phyloP scores from a whole-genome alignment of 2,113 vertebrate genomes.

The Phalacrocorax carbo region DNA sequence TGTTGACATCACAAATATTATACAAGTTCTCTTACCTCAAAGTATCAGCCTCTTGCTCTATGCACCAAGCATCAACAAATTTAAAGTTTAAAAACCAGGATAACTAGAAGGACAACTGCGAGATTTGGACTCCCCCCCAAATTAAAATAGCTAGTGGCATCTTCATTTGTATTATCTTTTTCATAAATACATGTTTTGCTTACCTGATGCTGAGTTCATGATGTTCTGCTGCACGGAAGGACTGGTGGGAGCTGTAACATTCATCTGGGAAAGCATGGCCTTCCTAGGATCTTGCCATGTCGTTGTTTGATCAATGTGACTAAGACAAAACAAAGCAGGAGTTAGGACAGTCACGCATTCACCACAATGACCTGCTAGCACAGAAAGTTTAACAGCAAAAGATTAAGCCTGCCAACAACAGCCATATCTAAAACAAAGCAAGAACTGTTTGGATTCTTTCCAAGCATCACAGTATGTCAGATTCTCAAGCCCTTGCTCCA shows the following conservation, averaged over 20 bases:
- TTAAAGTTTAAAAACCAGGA: not conserved
- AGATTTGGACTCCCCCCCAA: not conserved
- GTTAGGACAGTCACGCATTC: conserved; percentile 41
- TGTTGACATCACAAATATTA: not conserved
- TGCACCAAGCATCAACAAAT: not conserved
- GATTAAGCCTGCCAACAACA: not conserved
- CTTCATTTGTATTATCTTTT: not conserved
- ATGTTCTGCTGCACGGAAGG: conserved; percentile 89
- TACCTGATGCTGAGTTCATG: conserved; percentile 90
- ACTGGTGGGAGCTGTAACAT: conserved; percentile 84
- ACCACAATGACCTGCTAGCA: not conserved
- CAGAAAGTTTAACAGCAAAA: not conserved
- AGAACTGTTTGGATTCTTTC: not conserved
- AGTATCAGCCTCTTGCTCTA: not conserved
- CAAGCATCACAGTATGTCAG: not conserved
- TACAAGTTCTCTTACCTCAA: not conserved
- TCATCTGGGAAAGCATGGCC: conserved; percentile 91
- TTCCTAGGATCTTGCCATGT: conserved; percentile 98
- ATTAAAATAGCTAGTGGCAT: not conserved
- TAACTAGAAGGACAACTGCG: not conserved
- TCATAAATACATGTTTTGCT: conserved; percentile 23
- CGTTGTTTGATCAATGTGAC: conserved; percentile 96
- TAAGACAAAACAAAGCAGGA: conserved; percentile 68
- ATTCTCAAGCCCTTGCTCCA: not conserved
- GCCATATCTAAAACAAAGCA: not conserved